A percentile compares a stretch with the other conserved stretches of the same genome.
These are phyloP conservation scores for Rhyzopertha dominica DNA, from an alignment of 1,140 invertebrate genomes.

Conservation along the genomic window DNA sequence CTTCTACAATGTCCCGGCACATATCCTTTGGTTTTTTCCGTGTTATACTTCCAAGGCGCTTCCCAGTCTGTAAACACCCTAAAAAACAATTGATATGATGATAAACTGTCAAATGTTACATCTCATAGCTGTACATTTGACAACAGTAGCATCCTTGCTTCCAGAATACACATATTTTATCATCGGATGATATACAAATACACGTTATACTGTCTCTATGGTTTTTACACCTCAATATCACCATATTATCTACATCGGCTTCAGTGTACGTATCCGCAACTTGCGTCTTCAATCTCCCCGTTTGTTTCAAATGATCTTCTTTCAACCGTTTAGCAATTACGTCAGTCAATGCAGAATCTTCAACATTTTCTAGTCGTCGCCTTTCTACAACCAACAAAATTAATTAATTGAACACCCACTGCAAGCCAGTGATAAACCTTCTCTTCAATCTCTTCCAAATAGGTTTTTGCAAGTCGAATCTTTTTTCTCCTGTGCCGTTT, in stretches of 20 bases:
- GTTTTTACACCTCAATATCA: slow-evolving; percentile 60
- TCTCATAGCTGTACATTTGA: slow-evolving; percentile 72
- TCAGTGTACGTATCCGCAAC: slow-evolving; percentile 64
- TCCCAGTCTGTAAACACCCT: slow-evolving; percentile 54
- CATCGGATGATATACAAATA: slow-evolving; percentile 71
- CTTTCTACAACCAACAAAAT: slow-evolving; percentile 20
- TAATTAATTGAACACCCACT: slow-evolving; percentile 10
- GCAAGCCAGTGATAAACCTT: slow-evolving; percentile 62
- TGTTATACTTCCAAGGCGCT: slow-evolving; percentile 52
- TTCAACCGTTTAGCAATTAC: slow-evolving; percentile 67
- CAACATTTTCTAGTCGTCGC: slow-evolving; percentile 22
- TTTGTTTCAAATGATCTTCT: slow-evolving; percentile 80
- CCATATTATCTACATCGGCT: slow-evolving; percentile 48
- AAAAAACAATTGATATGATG: too few species aligned
- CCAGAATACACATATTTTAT: slow-evolving; percentile 72
- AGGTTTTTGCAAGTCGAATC: slow-evolving; percentile 82
- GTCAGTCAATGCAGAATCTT: slow-evolving; percentile 61
- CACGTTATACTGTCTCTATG: slow-evolving; percentile 79
- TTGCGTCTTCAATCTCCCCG: slow-evolving; percentile 67
- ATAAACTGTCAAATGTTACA: slow-evolving; percentile 3
- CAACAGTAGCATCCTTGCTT: slow-evolving; percentile 81
- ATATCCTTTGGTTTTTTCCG: too few species aligned
- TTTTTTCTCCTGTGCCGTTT: slow-evolving; percentile 86
- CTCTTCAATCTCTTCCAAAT: slow-evolving; percentile 78
- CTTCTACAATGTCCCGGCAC: slow-evolving; percentile 53